Evolutionary conservation across 2,888 invertebrate genomes (phyloP).

Genomic region (Cheiracanthium punctorium): DNA sequence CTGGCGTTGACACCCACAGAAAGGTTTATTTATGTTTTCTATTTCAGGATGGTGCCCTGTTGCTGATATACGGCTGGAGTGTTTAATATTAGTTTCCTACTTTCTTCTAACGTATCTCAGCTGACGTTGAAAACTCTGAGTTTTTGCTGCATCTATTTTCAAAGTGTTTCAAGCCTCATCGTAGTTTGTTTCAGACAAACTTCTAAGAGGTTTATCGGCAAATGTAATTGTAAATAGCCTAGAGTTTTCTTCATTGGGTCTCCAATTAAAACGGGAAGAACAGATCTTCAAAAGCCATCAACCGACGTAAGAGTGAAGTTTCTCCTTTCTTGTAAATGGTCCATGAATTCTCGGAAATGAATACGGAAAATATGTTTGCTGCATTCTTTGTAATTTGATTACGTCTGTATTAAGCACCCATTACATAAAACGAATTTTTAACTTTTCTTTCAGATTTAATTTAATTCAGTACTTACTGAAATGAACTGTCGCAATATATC

Average conservation of each 20-base stretch:
- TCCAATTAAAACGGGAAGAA: constrained; percentile 35
- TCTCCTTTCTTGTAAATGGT: constrained; percentile 43
- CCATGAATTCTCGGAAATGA: constrained; percentile 24
- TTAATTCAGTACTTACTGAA: too few relatives aligned
- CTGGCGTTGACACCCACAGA: too few relatives aligned
- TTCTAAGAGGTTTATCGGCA: neutral
- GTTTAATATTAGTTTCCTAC: constrained; percentile 13
- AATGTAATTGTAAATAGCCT: constrained; percentile 46
- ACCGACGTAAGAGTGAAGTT: constrained; percentile 20
- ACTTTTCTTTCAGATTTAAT: constrained; percentile 26
- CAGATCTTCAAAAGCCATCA: constrained; percentile 40
- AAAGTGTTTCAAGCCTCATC: constrained; percentile 18
- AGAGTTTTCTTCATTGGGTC: constrained; percentile 42
- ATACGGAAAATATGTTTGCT: constrained; percentile 26
- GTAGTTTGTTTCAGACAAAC: neutral
- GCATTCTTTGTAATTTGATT: constrained; percentile 54
- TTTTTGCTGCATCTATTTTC: constrained; percentile 20
- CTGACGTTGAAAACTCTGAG: constrained; percentile 23
- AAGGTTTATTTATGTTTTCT: constrained; percentile 4
- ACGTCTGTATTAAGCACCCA: constrained; percentile 61
- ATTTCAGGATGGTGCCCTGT: constrained; percentile 35
- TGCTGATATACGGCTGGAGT: neutral
- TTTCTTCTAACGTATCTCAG: constrained; percentile 33
- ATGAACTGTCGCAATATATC: too few relatives aligned
- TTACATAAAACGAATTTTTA: constrained; percentile 54